A percentile compares a stretch with the other conserved stretches of the same genome.
Conservation (phyloP, 2,797 vertebrate genomes). For the Bradypus variegatus region DNA sequence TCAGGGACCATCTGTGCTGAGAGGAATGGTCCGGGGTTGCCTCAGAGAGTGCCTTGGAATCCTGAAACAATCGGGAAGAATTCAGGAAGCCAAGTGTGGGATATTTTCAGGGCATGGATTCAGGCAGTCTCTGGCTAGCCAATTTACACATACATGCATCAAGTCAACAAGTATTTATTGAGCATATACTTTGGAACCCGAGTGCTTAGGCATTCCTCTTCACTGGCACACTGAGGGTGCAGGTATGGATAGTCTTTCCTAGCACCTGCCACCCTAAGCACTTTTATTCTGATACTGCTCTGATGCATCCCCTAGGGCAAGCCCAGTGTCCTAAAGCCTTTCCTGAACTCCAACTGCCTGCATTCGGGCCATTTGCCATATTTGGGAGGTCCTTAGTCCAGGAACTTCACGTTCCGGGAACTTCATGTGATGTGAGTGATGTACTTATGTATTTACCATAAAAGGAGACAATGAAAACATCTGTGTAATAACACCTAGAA, state of each 20-base stretch:
- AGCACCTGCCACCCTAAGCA: not conserved
- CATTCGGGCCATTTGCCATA: not conserved
- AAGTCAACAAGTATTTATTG: not conserved
- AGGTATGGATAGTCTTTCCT: not conserved
- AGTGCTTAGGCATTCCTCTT: not conserved
- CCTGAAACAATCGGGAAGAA: not conserved
- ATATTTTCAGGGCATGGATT: no score
- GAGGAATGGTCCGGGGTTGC: not conserved
- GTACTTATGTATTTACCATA: not conserved
- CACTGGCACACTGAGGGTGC: not conserved
- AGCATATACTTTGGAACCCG: not conserved
- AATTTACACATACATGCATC: rapidly evolving
- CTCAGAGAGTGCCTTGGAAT: not conserved
- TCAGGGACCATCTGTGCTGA: not conserved
- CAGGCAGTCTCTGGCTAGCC: not conserved
- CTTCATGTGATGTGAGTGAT: not conserved
- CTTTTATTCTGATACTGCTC: not conserved
- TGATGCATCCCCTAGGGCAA: not conserved
- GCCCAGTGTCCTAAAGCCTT: not conserved
- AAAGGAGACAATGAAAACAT: not conserved
- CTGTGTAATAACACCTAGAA: not conserved
- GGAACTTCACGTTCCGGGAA: not conserved
- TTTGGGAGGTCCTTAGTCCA: not conserved
- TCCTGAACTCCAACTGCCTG: not conserved
- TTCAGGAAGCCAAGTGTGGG: not conserved